These are phyloP conservation scores for Eristalinus sepulchralis DNA, from an alignment of 2,888 invertebrate genomes.

Conservation along the genomic window DNA sequence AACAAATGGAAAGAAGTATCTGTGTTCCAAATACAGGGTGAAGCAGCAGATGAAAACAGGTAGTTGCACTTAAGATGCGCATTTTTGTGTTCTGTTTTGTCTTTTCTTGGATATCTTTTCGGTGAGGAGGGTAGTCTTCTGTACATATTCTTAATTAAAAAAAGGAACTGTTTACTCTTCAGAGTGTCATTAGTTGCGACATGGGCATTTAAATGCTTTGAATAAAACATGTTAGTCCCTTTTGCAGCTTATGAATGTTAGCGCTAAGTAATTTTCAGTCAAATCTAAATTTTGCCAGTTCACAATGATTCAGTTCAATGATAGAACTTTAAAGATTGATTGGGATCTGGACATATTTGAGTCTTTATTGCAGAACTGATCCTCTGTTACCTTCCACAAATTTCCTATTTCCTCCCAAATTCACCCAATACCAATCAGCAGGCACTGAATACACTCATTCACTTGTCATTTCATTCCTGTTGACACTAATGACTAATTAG, in stretches of 20 bases:
- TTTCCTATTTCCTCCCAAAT: no score
- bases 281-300: no score
- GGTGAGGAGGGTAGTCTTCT: background rate
- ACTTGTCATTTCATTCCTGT: background rate
- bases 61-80: slow-evolving; percentile 58
- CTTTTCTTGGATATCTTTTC: slow-evolving; percentile 1
- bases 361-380: no score
- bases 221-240: background rate
- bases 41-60: slow-evolving; percentile 56
- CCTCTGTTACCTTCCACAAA: no score
- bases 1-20: background rate
- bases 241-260: no score
- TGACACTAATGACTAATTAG: slow-evolving; percentile 5
- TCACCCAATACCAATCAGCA: background rate
- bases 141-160: slow-evolving; percentile 29
- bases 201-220: background rate
- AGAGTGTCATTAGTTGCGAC: slow-evolving; percentile 16
- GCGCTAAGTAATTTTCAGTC: no score
- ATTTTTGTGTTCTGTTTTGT: slow-evolving; percentile 38
- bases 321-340: no score
- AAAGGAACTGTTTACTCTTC: slow-evolving; percentile 15
- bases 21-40: slow-evolving; percentile 41
- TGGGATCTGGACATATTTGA: no score
- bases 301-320: no score
- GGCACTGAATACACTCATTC: background rate